phyloP scores from a whole-genome alignment of 2,113 vertebrate species.

The Chionis minor region DNA sequence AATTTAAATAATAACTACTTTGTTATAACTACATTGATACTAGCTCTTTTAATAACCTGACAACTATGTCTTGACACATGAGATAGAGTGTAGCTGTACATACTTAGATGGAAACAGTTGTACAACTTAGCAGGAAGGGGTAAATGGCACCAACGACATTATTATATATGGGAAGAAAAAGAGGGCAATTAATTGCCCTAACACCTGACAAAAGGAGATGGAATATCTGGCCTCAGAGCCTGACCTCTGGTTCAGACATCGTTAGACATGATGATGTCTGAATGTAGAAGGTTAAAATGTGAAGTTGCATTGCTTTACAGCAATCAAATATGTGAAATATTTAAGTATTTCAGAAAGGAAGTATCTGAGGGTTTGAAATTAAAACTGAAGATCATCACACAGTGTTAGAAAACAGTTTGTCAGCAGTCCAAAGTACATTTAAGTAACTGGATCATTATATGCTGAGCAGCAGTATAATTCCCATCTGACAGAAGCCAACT shows the following conservation, averaged over 20 bases:
- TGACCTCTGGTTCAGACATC: not conserved
- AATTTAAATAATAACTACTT: not conserved
- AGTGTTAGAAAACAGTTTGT: not conserved
- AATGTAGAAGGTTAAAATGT: not conserved
- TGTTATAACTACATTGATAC: not conserved
- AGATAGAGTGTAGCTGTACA: not conserved
- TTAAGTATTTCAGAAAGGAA: not conserved
- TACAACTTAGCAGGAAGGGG: conserved; percentile 18
- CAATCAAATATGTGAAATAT: not conserved
- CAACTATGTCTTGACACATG: not conserved
- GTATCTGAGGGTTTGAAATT: not conserved
- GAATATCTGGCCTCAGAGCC: not conserved
- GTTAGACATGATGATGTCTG: not conserved
- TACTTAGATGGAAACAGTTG: not conserved
- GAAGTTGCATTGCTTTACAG: not conserved
- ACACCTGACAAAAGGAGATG: conserved; percentile 22
- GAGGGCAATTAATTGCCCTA: conserved; percentile 6
- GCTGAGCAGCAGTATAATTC: not conserved
- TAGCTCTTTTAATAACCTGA: not conserved
- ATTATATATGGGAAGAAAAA: conserved; percentile 7
- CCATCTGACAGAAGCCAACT: not conserved
- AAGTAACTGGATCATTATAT: not conserved
- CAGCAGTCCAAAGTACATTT: not conserved
- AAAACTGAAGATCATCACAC: not conserved
- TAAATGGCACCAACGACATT: not conserved